Evolutionary conservation across 2,113 vertebrate genomes (phyloP).

Genomic region (Stercorarius parasiticus): DNA sequence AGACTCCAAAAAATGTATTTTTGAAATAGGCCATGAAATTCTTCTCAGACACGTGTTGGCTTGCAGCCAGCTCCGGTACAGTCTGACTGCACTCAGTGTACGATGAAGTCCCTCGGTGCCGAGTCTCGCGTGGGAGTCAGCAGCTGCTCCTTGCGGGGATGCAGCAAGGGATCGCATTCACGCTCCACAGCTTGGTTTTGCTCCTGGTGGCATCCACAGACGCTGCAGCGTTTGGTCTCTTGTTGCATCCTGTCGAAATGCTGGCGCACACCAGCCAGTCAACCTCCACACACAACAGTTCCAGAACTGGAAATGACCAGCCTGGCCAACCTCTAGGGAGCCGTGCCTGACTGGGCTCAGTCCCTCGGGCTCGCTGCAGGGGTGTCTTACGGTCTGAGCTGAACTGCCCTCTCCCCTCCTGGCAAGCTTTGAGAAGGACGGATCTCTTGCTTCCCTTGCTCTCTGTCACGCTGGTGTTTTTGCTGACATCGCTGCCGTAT

Average conservation of each 20-base stretch:
- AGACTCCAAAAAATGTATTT: background rate
- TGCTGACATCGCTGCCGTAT: background rate
- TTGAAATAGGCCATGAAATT: background rate
- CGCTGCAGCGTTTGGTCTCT: background rate
- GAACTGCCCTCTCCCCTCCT: background rate
- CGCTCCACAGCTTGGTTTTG: accelerated
- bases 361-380: background rate
- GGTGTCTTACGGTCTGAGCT: background rate
- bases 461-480: accelerated
- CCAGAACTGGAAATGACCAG: background rate
- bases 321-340: background rate
- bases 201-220: background rate
- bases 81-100: background rate
- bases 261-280: background rate
- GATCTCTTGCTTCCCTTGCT: background rate
- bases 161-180: background rate
- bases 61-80: background rate
- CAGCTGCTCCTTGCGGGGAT: conserved; percentile 28
- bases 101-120: background rate
- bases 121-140: background rate
- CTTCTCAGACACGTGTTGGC: background rate
- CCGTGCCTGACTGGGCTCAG: background rate
- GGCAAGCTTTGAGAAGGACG: accelerated
- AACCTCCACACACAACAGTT: background rate
- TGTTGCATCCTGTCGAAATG: accelerated